A percentile compares a stretch with the other conserved stretches of the same genome.
phyloP scores from a whole-genome alignment of 1,140 invertebrate species.

The Piezodorus guildinii region DNA sequence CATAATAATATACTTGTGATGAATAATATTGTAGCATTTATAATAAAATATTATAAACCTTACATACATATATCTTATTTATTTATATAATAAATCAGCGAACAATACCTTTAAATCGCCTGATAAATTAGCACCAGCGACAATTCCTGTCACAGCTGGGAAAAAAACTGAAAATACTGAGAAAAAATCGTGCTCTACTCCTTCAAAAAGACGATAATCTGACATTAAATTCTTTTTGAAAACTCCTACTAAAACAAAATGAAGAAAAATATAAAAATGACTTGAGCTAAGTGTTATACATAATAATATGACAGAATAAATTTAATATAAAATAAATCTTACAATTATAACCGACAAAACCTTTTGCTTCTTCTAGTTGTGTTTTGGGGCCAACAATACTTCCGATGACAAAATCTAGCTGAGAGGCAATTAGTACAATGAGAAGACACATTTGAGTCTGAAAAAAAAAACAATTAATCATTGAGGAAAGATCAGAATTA shows the following conservation, averaged over 20 bases:
- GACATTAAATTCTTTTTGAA: constrained; percentile 31
- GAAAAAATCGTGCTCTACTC: constrained; percentile 34
- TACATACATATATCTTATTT: too few relatives aligned
- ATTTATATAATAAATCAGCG: too few relatives aligned
- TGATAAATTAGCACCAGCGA: constrained; percentile 51
- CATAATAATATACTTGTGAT: neutral
- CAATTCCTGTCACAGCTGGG: constrained; percentile 35
- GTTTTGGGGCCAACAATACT: constrained; percentile 71
- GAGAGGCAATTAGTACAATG: constrained; percentile 76
- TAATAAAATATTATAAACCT: neutral
- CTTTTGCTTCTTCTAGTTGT: constrained; percentile 56
- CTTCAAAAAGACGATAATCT: constrained; percentile 31
- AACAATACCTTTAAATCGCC: constrained; percentile 40
- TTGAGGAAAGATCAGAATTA: too few relatives aligned
- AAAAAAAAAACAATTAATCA: constrained; percentile 28
- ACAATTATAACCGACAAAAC: constrained; percentile 85
- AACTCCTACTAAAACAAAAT: constrained; percentile 30
- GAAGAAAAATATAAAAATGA: neutral
- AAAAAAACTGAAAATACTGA: constrained; percentile 35
- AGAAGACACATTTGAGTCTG: constrained; percentile 82
- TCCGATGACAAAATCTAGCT: constrained; percentile 82
- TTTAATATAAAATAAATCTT: constrained; percentile 32
- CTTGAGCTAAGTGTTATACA: neutral
- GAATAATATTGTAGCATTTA: neutral
- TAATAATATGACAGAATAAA: neutral